Evolutionary conservation across 2,113 vertebrate species (phyloP), one percentile per base, ranked within the genome.

Genomic region (Podocnemis expansa): DNA sequence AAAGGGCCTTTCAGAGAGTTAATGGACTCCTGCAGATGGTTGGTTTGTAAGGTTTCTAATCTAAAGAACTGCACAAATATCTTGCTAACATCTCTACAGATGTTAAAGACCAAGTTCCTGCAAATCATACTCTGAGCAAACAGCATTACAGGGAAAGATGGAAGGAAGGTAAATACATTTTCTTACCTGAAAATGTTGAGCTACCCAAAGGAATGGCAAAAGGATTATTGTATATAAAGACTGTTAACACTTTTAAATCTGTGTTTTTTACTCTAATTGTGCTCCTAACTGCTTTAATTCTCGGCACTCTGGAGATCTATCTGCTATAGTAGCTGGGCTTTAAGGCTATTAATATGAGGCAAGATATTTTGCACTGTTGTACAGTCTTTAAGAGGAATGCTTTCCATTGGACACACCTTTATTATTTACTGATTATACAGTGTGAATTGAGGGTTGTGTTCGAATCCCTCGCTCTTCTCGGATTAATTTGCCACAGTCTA

Each of bases 401-500:
- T 92, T 84, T 94, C 88, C 88, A 84, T 81, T 7, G 24, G 84
- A 98, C 95, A 98, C 97, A 98, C 95, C 97, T 98, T 97, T 93
- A 95, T 98, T 92, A 52, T 98, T 96, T 98, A 98, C 93, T 84
- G 83, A 96, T 98, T 98, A 98, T 82, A 98, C 97, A 89, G 98
- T 98, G 93, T 97, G 98, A 95, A 98, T 97, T 94, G 98, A 98
- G 97, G 98, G 97, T 88, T 97, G 98, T 38, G 97, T 89, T 95
- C 97, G 97, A 95, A 98, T 97, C 95, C 97, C 98, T 96, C 98
- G 97, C 94, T 98, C 98, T 97, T 99, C 99, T 86, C 98, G 98
- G 95, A 99, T 98, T 94, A 99, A 98, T 98, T 99, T 98, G 96
- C 99, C 99, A 98, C 99, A 99, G 98, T 99, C 99, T 98, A 99